These are phyloP conservation scores for Drosophila ustulata DNA, from an alignment of 2,888 invertebrate genomes.

Conservation along the genomic window DNA sequence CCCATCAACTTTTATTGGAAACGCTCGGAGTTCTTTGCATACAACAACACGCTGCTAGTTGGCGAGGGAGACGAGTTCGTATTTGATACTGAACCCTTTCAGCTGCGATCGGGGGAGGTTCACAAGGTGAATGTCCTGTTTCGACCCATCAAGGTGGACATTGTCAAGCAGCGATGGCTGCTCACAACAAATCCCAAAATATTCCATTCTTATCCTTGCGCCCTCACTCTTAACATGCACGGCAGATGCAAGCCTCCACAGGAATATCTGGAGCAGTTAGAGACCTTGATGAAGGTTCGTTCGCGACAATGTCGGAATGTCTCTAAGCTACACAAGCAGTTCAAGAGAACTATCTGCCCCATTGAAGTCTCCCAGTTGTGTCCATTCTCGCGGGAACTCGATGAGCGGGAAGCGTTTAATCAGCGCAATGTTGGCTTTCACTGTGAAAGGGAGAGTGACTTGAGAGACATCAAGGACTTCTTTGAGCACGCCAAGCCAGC, in stretches of 20 bases:
- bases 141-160: constrained; percentile 67
- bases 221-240: constrained; percentile 61
- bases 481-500: constrained; percentile 17
- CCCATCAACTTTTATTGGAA: constrained; percentile 64
- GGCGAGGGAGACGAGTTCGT: constrained; percentile 62
- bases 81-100: constrained; percentile 69
- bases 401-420: constrained; percentile 58
- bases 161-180: constrained; percentile 75
- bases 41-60: constrained; percentile 52
- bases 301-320: neutral
- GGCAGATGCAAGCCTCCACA: constrained; percentile 66
- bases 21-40: constrained; percentile 57
- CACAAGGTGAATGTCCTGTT: constrained; percentile 64
- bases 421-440: constrained; percentile 45
- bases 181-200: constrained; percentile 61
- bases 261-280: constrained; percentile 61
- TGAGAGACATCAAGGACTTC: constrained; percentile 39
- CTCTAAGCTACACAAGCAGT: neutral
- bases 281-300: constrained; percentile 16
- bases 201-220: constrained; percentile 58
- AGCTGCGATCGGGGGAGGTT: constrained; percentile 54
- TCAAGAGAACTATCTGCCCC: neutral
- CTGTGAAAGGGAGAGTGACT: constrained; percentile 41
- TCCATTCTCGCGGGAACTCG: constrained; percentile 50
- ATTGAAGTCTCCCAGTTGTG: neutral